Evolutionary conservation across 2,113 vertebrate genomes (phyloP), one percentile per base, ranked within the genome.

Genomic region (Salvelinus fontinalis): DNA sequence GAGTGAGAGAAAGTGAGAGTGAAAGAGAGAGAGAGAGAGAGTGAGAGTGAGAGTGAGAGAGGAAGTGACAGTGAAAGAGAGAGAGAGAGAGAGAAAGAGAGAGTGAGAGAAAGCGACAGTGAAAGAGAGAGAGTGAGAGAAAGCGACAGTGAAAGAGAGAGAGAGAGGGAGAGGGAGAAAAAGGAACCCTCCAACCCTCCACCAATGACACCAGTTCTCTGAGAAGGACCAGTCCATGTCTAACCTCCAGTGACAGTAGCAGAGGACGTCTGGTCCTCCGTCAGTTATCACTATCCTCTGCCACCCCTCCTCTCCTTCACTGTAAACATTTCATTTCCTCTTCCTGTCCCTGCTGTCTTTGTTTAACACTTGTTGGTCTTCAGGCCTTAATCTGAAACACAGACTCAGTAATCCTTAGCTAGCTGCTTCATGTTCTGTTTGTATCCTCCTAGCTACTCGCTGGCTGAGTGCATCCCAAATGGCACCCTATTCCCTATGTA

Each of bases 321-420:
- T 84, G 92, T 89, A 90, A 92, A 93, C 92, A 93, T 93, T 93
- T 93, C 76, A 93, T 94, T 94, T 94, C 93, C 93, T 93, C 86
- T 76, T 75, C 89, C 88, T 91, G 89, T 92, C 91, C 86, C 51
- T 84, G 66, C 78, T 39, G 83, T 89, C 91, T 92, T 93, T 93
- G 89, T 93, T 60, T 79, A 73, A 73, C 49, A 72, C 51, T 83
- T 82, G 89, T 90, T 87, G 85, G 71, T 85, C 51, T 54, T 85
- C 71, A 1, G 87, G 84, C 85, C 88, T 88, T 94, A 93, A 94
- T 94, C 93, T 90, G 86, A 91, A 94, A 93, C 91, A 87, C 91
- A 94, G 93, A 94, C 90, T 89, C 87, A 71, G 84, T 24, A 31
- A 71, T 12, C 39, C 69, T 49, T 82, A 62, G 81, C 88, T 83